Evolutionary conservation across 2,113 vertebrate genomes (phyloP).

Genomic region (Motacilla tschutschensis): DNA sequence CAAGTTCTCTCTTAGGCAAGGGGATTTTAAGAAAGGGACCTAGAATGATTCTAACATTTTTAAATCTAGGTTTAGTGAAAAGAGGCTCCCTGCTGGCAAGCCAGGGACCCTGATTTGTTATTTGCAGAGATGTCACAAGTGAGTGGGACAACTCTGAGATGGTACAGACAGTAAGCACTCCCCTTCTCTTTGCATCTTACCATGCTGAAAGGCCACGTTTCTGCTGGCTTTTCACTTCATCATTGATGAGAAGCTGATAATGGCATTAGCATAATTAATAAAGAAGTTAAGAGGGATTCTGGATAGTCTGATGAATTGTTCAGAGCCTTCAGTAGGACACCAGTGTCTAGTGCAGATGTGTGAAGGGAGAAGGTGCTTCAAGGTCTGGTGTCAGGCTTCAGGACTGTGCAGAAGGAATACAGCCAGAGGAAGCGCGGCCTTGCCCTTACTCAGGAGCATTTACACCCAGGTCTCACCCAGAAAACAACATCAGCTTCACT

Average conservation of each 20-base stretch:
- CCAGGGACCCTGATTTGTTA: background rate
- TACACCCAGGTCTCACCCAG: rapidly evolving
- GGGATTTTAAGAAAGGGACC: background rate
- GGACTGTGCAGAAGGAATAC: background rate
- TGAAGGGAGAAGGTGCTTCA: background rate
- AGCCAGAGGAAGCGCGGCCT: background rate
- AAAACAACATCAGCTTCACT: background rate
- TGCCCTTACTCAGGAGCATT: background rate
- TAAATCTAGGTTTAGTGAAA: background rate
- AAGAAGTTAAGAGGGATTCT: background rate
- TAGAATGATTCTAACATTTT: background rate
- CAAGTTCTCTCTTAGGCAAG: background rate
- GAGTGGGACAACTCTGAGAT: background rate
- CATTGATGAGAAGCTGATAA: slow-evolving; percentile 16
- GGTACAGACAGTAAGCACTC: background rate
- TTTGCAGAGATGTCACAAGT: background rate
- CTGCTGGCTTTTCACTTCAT: background rate
- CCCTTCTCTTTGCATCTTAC: background rate
- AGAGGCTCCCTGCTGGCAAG: background rate
- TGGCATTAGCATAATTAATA: slow-evolving; percentile 30
- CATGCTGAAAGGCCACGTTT: background rate
- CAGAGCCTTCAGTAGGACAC: background rate
- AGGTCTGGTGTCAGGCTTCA: background rate
- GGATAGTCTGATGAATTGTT: background rate
- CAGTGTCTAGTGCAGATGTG: background rate